These are phyloP conservation scores for Pitta sordida DNA, from an alignment of 2,113 vertebrate species.

Conservation along the genomic window DNA sequence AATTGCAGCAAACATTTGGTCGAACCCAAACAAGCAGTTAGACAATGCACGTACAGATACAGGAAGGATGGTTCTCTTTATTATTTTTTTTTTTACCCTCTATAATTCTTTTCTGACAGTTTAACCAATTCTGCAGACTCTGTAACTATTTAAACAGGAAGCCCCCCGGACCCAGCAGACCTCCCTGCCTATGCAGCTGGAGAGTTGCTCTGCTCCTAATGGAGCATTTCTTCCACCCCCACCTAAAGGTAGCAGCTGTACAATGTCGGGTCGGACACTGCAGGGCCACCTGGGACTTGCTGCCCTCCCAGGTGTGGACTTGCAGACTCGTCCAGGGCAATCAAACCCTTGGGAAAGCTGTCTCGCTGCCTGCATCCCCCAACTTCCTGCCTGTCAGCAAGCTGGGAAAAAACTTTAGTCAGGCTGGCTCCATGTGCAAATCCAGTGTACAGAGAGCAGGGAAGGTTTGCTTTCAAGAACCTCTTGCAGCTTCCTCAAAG, in stretches of 20 bases:
- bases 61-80: not conserved
- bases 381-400: slow-evolving; percentile 35
- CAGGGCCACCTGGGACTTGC: not conserved
- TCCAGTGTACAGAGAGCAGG: fast-evolving
- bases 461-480: not conserved
- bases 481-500: not conserved
- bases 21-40: not conserved
- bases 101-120: not conserved
- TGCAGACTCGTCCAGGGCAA: not conserved
- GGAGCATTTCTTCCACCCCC: not conserved
- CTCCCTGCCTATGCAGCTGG: slow-evolving; percentile 32
- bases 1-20: not conserved
- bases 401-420: not conserved
- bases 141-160: slow-evolving; percentile 40
- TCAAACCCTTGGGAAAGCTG: not conserved
- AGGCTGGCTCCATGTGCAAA: not conserved
- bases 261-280: not conserved
- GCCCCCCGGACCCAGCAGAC: slow-evolving; percentile 17
- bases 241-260: slow-evolving; percentile 17
- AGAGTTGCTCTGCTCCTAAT: not conserved
- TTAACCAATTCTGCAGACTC: slow-evolving; percentile 51
- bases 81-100: not conserved
- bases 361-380: not conserved
- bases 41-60: not conserved
- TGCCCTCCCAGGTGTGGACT: slow-evolving; percentile 46